These are phyloP conservation scores for Microcebus jonahi DNA, from an alignment of 2,113 vertebrate genomes.

Conservation along the genomic window DNA sequence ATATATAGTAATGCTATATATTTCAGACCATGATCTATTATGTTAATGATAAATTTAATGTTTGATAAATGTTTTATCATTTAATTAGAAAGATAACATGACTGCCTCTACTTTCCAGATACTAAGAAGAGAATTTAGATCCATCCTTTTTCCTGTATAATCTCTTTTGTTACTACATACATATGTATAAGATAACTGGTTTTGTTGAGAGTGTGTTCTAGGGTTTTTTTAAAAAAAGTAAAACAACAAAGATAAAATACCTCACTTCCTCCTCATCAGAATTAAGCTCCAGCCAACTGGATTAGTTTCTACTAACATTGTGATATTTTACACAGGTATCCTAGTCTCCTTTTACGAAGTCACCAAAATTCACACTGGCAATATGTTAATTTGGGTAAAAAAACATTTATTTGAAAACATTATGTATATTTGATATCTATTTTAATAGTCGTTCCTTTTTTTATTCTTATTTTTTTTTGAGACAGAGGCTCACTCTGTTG, in stretches of 20 bases:
- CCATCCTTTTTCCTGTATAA: not conserved
- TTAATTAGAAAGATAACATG: not conserved
- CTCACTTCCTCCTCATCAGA: not conserved
- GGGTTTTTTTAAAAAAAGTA: not conserved
- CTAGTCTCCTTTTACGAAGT: not conserved
- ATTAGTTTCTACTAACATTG: not conserved
- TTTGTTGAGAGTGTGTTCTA: not conserved
- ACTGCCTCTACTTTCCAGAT: not conserved
- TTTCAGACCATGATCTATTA: not conserved
- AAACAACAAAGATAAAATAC: conserved; percentile 25
- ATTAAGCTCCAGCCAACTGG: not conserved
- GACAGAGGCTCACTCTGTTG: no score
- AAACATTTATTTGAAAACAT: not conserved
- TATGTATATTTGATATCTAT: not conserved
- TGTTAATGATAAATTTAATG: not conserved
- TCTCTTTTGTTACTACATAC: not conserved
- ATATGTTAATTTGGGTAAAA: not conserved
- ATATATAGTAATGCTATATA: not conserved
- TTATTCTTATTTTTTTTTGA: no score
- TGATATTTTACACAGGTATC: not conserved
- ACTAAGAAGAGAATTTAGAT: not conserved
- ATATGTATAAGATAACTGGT: not conserved
- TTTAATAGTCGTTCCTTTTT: not conserved
- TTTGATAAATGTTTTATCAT: not conserved
- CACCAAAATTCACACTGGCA: not conserved